Percentiles rank a stretch among this genome's conserved stretches.
Evolutionary conservation across 2,888 invertebrate genomes (phyloP).

Genomic region (Cecidostiba fungosa): DNA sequence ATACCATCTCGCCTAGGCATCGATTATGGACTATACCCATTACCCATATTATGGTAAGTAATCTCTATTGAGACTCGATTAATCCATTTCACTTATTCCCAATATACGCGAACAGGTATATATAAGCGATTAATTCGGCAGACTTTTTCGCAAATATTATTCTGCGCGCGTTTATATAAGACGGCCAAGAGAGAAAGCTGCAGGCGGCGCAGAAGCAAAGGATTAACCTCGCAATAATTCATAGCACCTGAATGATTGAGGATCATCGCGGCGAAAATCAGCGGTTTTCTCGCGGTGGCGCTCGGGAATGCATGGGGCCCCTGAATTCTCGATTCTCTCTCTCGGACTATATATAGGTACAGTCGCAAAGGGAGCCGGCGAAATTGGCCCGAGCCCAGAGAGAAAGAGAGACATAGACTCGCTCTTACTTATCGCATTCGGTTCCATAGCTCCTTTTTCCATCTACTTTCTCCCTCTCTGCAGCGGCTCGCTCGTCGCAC

Average conservation of each 20-base stretch:
- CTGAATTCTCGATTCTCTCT: constrained; percentile 41
- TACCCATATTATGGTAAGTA: not conserved
- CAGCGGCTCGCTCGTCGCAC: not conserved
- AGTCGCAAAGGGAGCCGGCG: constrained; percentile 8
- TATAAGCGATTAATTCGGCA: not conserved
- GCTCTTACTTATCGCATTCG: constrained; percentile 65
- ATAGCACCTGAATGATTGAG: constrained; percentile 39
- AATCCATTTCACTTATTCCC: constrained; percentile 4
- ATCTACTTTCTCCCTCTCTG: constrained; percentile 17
- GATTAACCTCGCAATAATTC: constrained; percentile 26
- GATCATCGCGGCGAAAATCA: constrained; percentile 39
- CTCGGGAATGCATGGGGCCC: constrained; percentile 37
- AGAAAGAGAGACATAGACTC: constrained; percentile 2
- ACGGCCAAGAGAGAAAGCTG: not conserved
- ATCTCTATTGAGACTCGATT: not conserved
- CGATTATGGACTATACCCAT: constrained; percentile 13
- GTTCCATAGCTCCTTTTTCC: constrained; percentile 39
- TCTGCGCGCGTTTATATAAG: not conserved
- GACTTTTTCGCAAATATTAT: not conserved
- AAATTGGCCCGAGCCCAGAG: constrained; percentile 65
- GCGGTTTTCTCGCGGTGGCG: constrained; percentile 22
- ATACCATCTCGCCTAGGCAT: not conserved
- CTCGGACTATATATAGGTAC: not conserved
- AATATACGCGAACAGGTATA: not conserved
- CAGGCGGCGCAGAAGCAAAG: not conserved